Conservation (phyloP, 2,888 invertebrate species). For the Sphecodes monilicornis region DNA sequence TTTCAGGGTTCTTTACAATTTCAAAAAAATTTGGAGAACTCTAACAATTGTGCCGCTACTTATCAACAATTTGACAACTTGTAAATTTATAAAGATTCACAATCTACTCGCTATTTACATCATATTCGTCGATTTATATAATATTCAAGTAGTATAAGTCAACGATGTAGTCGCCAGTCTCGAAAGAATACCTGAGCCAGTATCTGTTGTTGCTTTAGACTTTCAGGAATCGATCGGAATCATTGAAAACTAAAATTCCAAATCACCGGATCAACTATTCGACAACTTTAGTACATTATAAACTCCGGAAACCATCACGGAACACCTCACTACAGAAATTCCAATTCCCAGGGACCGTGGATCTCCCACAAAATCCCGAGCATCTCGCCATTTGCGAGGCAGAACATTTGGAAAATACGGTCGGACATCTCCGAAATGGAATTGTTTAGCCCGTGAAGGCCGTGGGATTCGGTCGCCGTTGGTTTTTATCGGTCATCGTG, state of each 20-base stretch:
- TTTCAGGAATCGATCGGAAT: too few species aligned
- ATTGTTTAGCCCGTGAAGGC: neutral
- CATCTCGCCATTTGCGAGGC: neutral
- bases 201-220: too few species aligned
- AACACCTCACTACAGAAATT: neutral
- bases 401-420: neutral
- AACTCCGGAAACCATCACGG: neutral
- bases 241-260: too few species aligned
- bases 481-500: slow-evolving; percentile 47
- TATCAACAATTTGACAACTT: too few species aligned
- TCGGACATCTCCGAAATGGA: neutral
- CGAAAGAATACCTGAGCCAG: neutral
- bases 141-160: neutral
- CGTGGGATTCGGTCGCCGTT: slow-evolving; percentile 1
- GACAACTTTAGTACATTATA: neutral
- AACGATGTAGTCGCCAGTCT: neutral
- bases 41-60: too few species aligned
- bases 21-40: too few species aligned
- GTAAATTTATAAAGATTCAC: neutral
- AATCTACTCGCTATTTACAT: neutral
- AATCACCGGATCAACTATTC: neutral
- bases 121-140: neutral
- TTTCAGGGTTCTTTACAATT: too few species aligned
- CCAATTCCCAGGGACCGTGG: neutral
- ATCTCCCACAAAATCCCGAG: neutral